A percentile compares a stretch with the other conserved stretches of the same genome.
Conservation (phyloP, 1,140 invertebrate species). For the Gryon sp. region DNA sequence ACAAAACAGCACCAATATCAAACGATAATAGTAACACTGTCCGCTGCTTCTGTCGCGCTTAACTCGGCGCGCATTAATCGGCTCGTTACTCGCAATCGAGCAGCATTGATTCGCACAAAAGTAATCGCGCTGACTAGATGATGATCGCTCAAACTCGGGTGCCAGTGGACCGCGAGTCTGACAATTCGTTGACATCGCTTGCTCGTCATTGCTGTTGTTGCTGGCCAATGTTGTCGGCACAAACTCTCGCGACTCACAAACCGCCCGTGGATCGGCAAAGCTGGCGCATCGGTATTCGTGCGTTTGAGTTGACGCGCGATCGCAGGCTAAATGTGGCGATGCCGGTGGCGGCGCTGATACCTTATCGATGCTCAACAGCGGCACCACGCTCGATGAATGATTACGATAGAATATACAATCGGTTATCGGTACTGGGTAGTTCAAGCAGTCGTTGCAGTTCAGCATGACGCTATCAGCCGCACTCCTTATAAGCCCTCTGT, state of each 20-base stretch:
- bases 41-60: slow-evolving; percentile 6
- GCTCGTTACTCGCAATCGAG: not conserved
- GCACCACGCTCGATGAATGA: slow-evolving; percentile 10
- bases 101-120: not conserved
- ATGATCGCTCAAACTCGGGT: not conserved
- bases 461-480: slow-evolving; percentile 77
- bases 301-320: no score
- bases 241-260: no score
- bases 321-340: no score
- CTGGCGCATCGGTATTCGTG: no score
- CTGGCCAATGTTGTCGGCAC: no score
- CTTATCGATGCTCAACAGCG: no score
- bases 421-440: slow-evolving; percentile 67
- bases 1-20: slow-evolving; percentile 67
- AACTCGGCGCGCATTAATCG: not conserved
- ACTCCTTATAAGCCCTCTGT: slow-evolving; percentile 59
- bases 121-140: slow-evolving; percentile 34
- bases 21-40: slow-evolving; percentile 57
- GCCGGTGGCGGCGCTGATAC: no score
- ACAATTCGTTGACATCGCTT: no score
- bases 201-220: no score
- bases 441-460: slow-evolving; percentile 70
- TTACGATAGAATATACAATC: slow-evolving; percentile 25
- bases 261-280: no score
- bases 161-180: no score